Evolutionary conservation across 2,113 vertebrate genomes (phyloP), one percentile per base, ranked within the genome.

Genomic region (Phaethon lepturus): DNA sequence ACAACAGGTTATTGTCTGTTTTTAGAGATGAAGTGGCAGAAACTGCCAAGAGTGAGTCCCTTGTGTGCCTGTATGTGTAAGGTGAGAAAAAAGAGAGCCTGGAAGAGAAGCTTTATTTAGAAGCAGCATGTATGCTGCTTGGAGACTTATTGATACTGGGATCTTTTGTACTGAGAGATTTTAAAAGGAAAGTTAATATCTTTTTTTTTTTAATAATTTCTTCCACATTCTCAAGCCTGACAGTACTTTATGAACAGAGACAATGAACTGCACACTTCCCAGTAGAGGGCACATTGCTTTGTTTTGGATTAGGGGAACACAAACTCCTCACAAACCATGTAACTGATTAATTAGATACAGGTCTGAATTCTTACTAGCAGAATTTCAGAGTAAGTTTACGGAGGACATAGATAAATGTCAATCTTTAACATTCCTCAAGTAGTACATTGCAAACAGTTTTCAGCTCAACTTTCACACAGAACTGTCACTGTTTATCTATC

Each of bases 1-100:
- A 92, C 9, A 19, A 89, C 80, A 85, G 60, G 11, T 58, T 79
- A 84, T 68, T 94, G 73, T 78, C 66, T 58, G 52, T 4, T 85
- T 94, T 87, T 45, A 95, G 86, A 92, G 89, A 91, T 4, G 6
- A 72, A 82, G 77, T 73, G 62, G 53, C 66, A 95, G 84, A 86
- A 94, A 28, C 53, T 82, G 91, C 83, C 88, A 97, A 63, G 52
- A 81, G 28, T 7, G 38, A 86, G 68, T 94, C 69, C 58, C 59
- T 23, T 64, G 53, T 66, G 82, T 40, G 26, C 11, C 64, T 86
- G 13, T 40, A 44, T 33, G 45, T 6, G 6, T 72, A 52, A 96
- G 66, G 73, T 68, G 52, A 90, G 82, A 88, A 92, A 90, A 94
- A 91, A 75, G 6, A 23, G 40, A 69, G 56, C 24, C 20, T 79